Evolutionary conservation across 2,113 vertebrate species (phyloP), one percentile per base, ranked within the genome.

Genomic region (Pelmatolapia mariae): DNA sequence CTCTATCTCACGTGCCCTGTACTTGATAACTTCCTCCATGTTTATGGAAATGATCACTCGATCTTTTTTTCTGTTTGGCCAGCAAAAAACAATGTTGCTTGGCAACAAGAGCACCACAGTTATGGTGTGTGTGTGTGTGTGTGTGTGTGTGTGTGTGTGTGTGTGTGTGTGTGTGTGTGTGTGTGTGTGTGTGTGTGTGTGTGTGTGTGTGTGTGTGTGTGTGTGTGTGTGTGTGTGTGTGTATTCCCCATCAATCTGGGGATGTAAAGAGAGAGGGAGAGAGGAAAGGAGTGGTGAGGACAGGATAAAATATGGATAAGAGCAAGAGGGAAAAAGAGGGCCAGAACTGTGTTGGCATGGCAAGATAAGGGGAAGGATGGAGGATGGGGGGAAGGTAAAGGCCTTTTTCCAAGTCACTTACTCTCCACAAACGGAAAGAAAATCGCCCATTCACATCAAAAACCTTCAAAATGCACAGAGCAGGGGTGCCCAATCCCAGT

Each of bases 21-120:
- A 85, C 36, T 82, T 16, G 2, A 26, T 61, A 43, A 66, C 40
- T 81, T 26, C 61, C 19, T 81, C 11, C 26, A 12, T 78, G 13
- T 86, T 82, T 88, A 16, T 47, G 40, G 43, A 79, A 78, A 68
- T 68, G 61, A 59, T 86, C 76, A 57, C 29, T 54, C 11, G 52
- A 61, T 73, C 63, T 26, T 36, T 63, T 80, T 86, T 87, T 85
- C 86, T 86, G 82, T 91, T 92, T 94, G 89, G 86, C 82, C 85
- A 83, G 76, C 85, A 84, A 54, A 87, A 95, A 94, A 95, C 84
- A 91, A 89, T 87, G 93, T 96, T 96, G 95, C 96, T 84, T 92
- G 90, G 95, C 92, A 96, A 96, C 96, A 52, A 57, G 90, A 71
- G 76, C 40, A 26, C 59, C 91, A 91, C 80, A 54, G 84, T 54